Base-by-base conservation (phyloP, 1,140 invertebrate genomes). In the Drosophila lowei region DNA sequence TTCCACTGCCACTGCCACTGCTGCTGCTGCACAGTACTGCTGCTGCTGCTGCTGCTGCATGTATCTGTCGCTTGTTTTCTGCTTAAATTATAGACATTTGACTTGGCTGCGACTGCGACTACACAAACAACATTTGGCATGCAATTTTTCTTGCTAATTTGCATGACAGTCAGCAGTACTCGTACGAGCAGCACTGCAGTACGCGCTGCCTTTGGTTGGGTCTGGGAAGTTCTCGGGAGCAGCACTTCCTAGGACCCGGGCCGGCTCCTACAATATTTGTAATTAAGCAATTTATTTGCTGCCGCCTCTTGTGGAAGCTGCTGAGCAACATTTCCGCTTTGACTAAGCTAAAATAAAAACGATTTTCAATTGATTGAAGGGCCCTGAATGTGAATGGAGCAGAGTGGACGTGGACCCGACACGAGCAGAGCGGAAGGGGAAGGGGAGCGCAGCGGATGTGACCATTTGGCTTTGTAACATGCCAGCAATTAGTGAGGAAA, bases 81-180 rank as follows among this genome's bases (percentile, higher is more conserved):
- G 80, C 80, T 85, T 86, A 85, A 85, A 85, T 85, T 85, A 85
- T 85, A 85, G 81, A 85, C 83, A 85, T 85, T 85, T 85, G 81
- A 85, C 81, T 85, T 75, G 65, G 72, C 77, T 72, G 59, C 47
- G 23, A 23, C 23, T 23, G 44, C 72, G 61, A 76, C 74, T 67
- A 65, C 70, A 79, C 72, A 76, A 76, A 75, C 72, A 76, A 74
- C 83, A 88, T 81, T 86, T 86, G 77, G 77, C 81, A 88, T 81
- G 81, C 81, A 81, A 86, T 86, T 86, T 85, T 86, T 86, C 83
- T 78, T 81, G 77, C 70, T 78, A 77, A 88, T 86, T 86, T 88
- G 81, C 79, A 85, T 85, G 81, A 76, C 72, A 80, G 76, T 67
- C 76, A 53, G 62, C 59, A 50, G 54, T 46, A 71, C 53, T 57